phyloP scores from a whole-genome alignment of 2,888 invertebrate genomes.

The Isotomurus palustris region DNA sequence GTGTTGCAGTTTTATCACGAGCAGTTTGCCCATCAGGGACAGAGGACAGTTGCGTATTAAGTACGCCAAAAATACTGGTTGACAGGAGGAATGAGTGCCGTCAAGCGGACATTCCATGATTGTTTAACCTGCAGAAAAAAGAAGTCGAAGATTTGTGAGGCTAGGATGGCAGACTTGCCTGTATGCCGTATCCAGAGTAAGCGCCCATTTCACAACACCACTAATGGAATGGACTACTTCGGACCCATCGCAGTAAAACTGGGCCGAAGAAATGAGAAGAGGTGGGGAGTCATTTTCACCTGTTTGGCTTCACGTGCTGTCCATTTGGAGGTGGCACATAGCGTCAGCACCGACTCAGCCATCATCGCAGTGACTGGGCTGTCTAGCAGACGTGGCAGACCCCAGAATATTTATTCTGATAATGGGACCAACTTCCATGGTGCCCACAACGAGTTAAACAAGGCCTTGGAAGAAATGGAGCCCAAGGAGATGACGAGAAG shows the following conservation, averaged over 20 bases:
- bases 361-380: background rate
- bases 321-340: background rate
- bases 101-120: no score
- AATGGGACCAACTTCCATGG: slow-evolving; percentile 6
- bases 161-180: no score
- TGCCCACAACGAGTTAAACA: slow-evolving; percentile 1
- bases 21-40: no score
- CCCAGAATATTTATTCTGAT: background rate
- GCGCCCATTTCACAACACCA: no score
- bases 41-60: no score
- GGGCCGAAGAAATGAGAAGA: background rate
- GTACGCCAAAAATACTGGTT: no score
- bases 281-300: background rate
- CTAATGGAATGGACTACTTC: slow-evolving; percentile 1
- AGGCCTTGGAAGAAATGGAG: background rate
- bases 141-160: no score
- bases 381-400: background rate
- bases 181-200: no score
- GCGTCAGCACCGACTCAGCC: background rate
- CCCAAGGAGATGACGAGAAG: no score
- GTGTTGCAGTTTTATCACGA: no score
- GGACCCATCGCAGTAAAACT: background rate
- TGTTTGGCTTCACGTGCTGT: slow-evolving; percentile 1
- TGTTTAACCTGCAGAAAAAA: no score
- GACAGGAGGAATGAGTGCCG: no score